Conservation (phyloP, 2,888 invertebrate species). For the Nomada lathburiana region DNA sequence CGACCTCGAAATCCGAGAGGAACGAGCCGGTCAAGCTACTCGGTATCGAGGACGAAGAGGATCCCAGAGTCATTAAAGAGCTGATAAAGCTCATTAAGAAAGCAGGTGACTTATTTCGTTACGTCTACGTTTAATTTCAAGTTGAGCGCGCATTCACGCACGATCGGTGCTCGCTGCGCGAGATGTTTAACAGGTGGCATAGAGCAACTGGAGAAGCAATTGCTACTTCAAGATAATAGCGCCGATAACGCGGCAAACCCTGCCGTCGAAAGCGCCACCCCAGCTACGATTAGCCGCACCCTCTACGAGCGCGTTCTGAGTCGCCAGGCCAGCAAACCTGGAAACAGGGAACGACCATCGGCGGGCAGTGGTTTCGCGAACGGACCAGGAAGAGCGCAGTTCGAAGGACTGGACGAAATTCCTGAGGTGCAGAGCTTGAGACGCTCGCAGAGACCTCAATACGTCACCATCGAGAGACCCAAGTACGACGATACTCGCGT, state of each 20-base stretch:
- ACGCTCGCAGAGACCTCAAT: slow-evolving; percentile 87
- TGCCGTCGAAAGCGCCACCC: slow-evolving; percentile 85
- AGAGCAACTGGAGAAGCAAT: slow-evolving; percentile 93
- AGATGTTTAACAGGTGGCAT: slow-evolving; percentile 88
- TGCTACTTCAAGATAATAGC: slow-evolving; percentile 86
- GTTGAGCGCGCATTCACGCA: background rate
- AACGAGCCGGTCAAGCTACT: slow-evolving; percentile 26
- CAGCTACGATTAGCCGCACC: slow-evolving; percentile 90
- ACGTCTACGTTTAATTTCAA: background rate
- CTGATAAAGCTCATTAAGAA: slow-evolving; percentile 93
- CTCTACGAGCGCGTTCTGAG: slow-evolving; percentile 91
- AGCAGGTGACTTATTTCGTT: slow-evolving; percentile 87
- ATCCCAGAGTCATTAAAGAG: slow-evolving; percentile 92
- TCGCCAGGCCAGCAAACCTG: slow-evolving; percentile 75
- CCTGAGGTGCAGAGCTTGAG: slow-evolving; percentile 82
- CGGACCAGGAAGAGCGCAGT: slow-evolving; percentile 86
- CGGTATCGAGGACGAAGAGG: slow-evolving; percentile 87
- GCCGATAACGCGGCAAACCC: slow-evolving; percentile 80
- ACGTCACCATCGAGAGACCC: slow-evolving; percentile 90
- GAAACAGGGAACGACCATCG: slow-evolving; percentile 61
- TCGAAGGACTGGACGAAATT: slow-evolving; percentile 83
- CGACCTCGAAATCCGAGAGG: slow-evolving; percentile 62
- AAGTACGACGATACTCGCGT: slow-evolving; percentile 82
- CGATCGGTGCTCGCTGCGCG: background rate
- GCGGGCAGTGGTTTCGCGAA: slow-evolving; percentile 81